phyloP scores from a whole-genome alignment of 2,888 invertebrate genomes.

The Coenonympha glycerion region DNA sequence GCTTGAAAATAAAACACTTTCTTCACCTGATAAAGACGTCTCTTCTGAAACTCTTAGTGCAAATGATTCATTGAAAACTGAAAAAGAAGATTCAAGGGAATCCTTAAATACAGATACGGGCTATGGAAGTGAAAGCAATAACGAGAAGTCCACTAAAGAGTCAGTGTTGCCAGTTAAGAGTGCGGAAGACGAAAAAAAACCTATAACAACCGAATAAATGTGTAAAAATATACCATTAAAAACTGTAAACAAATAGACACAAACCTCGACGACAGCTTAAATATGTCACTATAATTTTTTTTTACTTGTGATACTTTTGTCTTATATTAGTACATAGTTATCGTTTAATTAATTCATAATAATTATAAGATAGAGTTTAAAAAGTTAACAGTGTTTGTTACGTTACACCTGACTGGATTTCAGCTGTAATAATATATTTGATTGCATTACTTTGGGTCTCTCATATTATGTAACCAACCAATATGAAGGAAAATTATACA shows the following conservation, averaged over 20 bases:
- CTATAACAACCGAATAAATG: slow-evolving; percentile 10
- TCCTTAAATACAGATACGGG: slow-evolving; percentile 46
- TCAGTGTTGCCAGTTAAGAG: slow-evolving; percentile 14
- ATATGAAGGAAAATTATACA: too few species aligned
- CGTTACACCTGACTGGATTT: neutral
- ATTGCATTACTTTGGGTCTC: too few species aligned
- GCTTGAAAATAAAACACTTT: slow-evolving; percentile 7
- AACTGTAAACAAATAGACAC: neutral
- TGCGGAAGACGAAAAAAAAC: slow-evolving; percentile 14
- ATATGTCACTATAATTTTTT: slow-evolving; percentile 1
- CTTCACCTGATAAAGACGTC: slow-evolving; percentile 35
- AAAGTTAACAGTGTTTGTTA: neutral
- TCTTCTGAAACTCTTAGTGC: slow-evolving; percentile 37
- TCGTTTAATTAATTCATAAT: neutral
- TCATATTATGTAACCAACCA: too few species aligned
- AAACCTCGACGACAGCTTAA: neutral
- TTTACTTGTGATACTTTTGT: neutral
- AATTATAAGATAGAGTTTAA: neutral
- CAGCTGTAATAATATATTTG: neutral
- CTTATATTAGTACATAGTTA: neutral
- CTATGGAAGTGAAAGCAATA: slow-evolving; percentile 40
- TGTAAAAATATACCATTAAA: neutral
- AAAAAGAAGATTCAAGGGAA: slow-evolving; percentile 47
- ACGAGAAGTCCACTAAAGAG: slow-evolving; percentile 25
- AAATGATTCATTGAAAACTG: slow-evolving; percentile 38